These are phyloP conservation scores for Gambusia affinis DNA, from an alignment of 2,113 vertebrate species.

Conservation along the genomic window DNA sequence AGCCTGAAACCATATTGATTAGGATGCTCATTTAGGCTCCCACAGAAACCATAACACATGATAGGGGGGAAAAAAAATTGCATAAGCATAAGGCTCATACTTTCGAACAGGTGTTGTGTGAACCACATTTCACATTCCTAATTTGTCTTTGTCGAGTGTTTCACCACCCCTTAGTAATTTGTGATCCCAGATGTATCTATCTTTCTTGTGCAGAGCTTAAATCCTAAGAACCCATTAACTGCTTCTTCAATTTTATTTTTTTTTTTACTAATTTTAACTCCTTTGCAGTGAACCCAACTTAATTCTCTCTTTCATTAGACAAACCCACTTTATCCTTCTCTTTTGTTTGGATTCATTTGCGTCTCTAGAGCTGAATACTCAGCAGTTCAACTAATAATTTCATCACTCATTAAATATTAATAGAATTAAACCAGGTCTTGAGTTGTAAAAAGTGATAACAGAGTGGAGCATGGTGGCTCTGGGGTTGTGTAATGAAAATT, in stretches of 20 bases:
- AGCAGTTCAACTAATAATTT: conserved; percentile 46
- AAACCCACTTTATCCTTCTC: neutral
- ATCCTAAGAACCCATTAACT: neutral
- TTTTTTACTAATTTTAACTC: conserved; percentile 2
- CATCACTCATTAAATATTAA: conserved; percentile 69
- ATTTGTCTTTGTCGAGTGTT: conserved; percentile 13
- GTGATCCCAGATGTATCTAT: neutral
- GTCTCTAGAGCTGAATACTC: conserved; percentile 42
- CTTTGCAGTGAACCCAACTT: neutral
- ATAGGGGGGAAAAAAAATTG: neutral
- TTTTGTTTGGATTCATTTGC: conserved; percentile 19
- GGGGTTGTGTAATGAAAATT: conserved; percentile 62
- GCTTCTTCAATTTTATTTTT: neutral
- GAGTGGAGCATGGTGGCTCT: conserved; percentile 32
- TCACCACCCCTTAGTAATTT: conserved; percentile 3
- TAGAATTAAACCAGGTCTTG: conserved; percentile 54
- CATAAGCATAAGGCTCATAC: neutral
- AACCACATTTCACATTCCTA: too few species aligned
- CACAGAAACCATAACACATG: neutral
- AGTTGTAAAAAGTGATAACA: conserved; percentile 52
- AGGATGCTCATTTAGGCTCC: neutral
- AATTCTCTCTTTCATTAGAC: conserved; percentile 16
- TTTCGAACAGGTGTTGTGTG: too few species aligned
- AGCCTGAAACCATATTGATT: neutral
- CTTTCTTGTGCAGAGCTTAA: conserved; percentile 3